Evolutionary conservation across 2,113 vertebrate genomes (phyloP).

Genomic region (Phalacrocorax brasilianus): DNA sequence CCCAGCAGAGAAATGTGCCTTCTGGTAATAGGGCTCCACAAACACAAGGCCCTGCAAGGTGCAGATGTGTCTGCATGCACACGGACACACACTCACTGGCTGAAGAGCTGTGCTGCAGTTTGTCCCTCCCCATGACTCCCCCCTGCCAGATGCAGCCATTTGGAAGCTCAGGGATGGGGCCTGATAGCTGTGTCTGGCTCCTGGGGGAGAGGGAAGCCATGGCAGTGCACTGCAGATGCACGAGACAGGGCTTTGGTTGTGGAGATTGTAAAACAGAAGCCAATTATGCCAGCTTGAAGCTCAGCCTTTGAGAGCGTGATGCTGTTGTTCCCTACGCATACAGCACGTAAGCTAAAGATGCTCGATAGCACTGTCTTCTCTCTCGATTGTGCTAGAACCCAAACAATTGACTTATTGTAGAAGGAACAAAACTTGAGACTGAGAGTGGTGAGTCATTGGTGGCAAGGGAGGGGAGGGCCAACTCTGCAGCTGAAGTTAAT

Average conservation of each 20-base stretch:
- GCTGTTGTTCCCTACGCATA: neutral
- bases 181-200: neutral
- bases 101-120: neutral
- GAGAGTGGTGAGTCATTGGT: neutral
- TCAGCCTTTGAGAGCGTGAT: neutral
- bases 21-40: neutral
- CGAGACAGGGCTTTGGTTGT: neutral
- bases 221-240: neutral
- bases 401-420: neutral
- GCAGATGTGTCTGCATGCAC: neutral
- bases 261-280: neutral
- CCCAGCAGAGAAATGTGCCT: neutral
- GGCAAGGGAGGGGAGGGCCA: neutral
- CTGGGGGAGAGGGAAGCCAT: neutral
- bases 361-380: fast-evolving
- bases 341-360: neutral
- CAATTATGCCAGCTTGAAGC: neutral
- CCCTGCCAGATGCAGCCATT: neutral
- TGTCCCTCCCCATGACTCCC: neutral
- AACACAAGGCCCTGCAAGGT: neutral
- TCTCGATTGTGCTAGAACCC: neutral
- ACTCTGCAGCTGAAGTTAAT: neutral
- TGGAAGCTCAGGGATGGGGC: neutral
- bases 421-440: neutral
- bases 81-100: neutral